phyloP scores from a whole-genome alignment of 1,140 invertebrate genomes.

The Cyrtorhinus lividipennis region DNA sequence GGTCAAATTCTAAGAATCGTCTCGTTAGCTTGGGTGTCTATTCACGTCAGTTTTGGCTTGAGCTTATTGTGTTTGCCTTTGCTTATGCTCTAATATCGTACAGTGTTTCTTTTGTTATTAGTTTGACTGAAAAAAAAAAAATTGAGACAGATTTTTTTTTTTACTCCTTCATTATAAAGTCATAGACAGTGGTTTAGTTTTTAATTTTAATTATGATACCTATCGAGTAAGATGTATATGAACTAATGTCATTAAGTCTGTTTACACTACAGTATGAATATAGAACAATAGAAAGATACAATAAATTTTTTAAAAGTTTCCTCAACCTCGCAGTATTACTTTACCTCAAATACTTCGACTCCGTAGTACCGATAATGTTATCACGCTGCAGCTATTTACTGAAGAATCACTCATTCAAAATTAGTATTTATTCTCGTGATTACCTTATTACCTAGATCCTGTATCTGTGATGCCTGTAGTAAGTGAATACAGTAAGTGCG shows the following conservation, averaged over 20 bases:
- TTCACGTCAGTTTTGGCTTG: too few species aligned
- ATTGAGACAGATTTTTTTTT: too few species aligned
- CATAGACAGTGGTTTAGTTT: neutral
- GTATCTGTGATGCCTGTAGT: too few species aligned
- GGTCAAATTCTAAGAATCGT: neutral
- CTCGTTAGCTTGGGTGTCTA: too few species aligned
- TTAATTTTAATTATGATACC: neutral
- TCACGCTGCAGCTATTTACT: too few species aligned
- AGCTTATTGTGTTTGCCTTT: neutral
- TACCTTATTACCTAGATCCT: too few species aligned
- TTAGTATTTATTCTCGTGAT: too few species aligned
- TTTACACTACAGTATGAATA: neutral
- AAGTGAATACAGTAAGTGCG: too few species aligned
- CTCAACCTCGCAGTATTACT: too few species aligned
- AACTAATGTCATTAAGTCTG: constrained; percentile 1
- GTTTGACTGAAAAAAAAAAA: neutral
- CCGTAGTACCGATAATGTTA: too few species aligned
- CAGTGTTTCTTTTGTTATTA: neutral
- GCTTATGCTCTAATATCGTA: neutral
- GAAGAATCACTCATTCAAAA: too few species aligned
- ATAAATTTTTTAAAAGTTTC: constrained; percentile 1
- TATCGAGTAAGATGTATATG: constrained; percentile 5
- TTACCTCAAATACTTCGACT: too few species aligned
- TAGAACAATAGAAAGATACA: neutral
- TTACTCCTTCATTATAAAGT: neutral